Evolutionary conservation across 1,140 invertebrate genomes (phyloP), one percentile per base, ranked within the genome.

Genomic region (Cyclina sinensis): DNA sequence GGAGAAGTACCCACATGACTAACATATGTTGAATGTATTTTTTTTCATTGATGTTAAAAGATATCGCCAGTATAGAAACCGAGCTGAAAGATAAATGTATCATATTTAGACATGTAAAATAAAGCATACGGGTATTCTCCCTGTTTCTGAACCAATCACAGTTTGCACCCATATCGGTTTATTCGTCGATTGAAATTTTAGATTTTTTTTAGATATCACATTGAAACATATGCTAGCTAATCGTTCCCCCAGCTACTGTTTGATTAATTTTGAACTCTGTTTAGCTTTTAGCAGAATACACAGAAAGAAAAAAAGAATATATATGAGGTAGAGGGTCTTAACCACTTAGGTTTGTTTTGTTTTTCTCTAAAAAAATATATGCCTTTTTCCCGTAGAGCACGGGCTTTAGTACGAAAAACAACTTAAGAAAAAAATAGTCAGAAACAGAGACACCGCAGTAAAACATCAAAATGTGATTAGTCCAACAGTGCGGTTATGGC

Each of bases 161-260:
- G 54, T 78, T 78, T 78, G 46, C 74, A 78, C 74, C n/a, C 74
- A 51, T 54, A 78, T 78, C 74, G 24, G 32, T 70, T 14, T 70
- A 3, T 70, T 1, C 30, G 62, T 30, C 3, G 51, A 1, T 27
- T n/a, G 7, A 27, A 62, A 27, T 27, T 62, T n/a, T n/a, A 27
- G 57, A 62, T n/a, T n/a, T n/a, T 2, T 24, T 27, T 27, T 14
- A 9, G 57, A 27, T 62, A 5, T 7, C 4, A 27, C 14, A 5
- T 9, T 27, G 57, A 62, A 62, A 27, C 57, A 62, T 62, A 62
- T 62, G 57, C n/a, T 62, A 27, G 0, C 24, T 62, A 62, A 62
- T 27, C 1, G 7, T 54, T 62, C n/a, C 51, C 21, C 16, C 51
- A n/a, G 16, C 51, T 46, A 46, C 16, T 46, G 7, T 46, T 46